Conservation (phyloP, 2,113 vertebrate genomes). For the Hiodon alosoides region DNA sequence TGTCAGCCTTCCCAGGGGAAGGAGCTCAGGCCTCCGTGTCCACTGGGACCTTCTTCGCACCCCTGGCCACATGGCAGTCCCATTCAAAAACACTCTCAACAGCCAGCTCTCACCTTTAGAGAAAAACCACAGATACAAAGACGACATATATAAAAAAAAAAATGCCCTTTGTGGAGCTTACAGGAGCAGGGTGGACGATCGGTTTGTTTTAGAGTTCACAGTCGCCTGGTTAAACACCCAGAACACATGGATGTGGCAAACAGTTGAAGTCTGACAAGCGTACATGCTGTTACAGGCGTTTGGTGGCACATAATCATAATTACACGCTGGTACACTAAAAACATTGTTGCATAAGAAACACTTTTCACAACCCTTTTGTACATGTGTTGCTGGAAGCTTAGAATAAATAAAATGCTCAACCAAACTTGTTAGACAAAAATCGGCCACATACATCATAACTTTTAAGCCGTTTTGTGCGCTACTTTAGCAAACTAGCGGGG, state of each 20-base stretch:
- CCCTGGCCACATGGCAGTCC: not conserved
- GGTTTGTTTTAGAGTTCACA: slow-evolving; percentile 1
- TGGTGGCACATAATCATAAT: not conserved
- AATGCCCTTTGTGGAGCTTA: not conserved
- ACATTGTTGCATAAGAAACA: not conserved
- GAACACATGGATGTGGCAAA: not conserved
- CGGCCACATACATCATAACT: too few relatives aligned
- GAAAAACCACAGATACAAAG: not conserved
- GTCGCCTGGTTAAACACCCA: not conserved
- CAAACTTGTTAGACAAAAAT: too few relatives aligned
- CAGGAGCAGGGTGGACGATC: slow-evolving; percentile 9
- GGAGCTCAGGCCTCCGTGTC: not conserved
- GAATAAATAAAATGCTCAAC: too few relatives aligned
- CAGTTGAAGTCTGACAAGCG: too few relatives aligned
- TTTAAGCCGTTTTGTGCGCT: too few relatives aligned
- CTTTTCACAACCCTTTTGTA: not conserved
- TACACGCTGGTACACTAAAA: not conserved
- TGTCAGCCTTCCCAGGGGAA: not conserved
- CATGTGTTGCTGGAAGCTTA: not conserved
- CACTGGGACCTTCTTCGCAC: not conserved
- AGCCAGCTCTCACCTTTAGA: not conserved
- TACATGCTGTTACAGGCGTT: too few relatives aligned
- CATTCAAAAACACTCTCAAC: not conserved
- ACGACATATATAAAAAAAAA: not conserved
- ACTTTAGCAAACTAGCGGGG: too few relatives aligned